These are phyloP conservation scores for Zingel zingel DNA, from an alignment of 2,113 vertebrate species.

Conservation along the genomic window DNA sequence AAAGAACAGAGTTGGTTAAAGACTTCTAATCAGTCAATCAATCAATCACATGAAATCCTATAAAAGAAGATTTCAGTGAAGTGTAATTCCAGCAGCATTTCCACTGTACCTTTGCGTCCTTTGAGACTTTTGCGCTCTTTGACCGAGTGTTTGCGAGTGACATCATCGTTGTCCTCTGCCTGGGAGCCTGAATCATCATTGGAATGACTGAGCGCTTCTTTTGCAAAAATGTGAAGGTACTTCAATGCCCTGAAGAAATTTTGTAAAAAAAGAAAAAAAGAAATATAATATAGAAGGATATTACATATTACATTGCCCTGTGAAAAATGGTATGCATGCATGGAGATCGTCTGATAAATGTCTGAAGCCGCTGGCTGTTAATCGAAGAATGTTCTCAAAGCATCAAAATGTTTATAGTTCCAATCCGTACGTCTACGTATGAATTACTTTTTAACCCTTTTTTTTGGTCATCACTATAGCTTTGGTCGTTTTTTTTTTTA, in stretches of 20 bases:
- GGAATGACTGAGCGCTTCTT: constrained; percentile 80
- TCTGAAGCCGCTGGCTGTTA: neutral
- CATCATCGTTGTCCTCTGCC: constrained; percentile 15
- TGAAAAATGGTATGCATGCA: neutral
- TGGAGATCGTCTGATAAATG: neutral
- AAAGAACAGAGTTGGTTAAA: no score
- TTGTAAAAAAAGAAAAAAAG: no score
- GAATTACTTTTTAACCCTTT: neutral
- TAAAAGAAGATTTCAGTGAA: no score
- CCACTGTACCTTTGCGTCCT: constrained; percentile 44
- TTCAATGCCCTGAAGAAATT: constrained; percentile 87
- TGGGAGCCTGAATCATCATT: constrained; percentile 30
- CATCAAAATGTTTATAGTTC: neutral
- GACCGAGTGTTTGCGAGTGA: neutral
- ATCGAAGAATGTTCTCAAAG: neutral
- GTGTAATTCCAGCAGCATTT: neutral
- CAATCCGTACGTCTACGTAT: neutral
- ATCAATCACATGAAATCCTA: no score
- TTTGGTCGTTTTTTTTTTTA: no score
- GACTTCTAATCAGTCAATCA: no score
- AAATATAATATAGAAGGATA: neutral
- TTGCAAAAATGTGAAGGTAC: constrained; percentile 91
- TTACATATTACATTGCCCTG: no score
- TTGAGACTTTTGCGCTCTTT: constrained; percentile 5
- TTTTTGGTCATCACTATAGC: no score